These are phyloP conservation scores for Coregonus ussuriensis DNA, from an alignment of 2,797 vertebrate species.

Conservation along the genomic window DNA sequence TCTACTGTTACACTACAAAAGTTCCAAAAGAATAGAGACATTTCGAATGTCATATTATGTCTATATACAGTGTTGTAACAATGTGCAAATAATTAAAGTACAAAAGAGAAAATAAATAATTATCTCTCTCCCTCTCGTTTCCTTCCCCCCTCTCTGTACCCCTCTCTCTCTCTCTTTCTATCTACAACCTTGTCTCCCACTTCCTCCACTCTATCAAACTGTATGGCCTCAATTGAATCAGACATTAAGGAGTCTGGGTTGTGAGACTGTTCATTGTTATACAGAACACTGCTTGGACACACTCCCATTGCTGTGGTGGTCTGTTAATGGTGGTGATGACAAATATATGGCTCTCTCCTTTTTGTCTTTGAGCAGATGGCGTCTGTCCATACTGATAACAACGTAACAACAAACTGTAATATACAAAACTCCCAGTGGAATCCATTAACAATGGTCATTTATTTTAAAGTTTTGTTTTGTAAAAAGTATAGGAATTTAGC, in stretches of 20 bases:
- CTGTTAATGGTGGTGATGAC: conserved; percentile 52
- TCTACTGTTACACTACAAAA: too few species aligned
- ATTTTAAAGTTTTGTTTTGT: neutral
- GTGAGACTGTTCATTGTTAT: conserved; percentile 55
- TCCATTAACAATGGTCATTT: conserved; percentile 22
- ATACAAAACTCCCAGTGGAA: conserved; percentile 19
- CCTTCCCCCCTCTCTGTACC: neutral
- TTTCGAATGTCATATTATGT: too few species aligned
- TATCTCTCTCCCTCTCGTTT: neutral
- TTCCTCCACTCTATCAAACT: neutral
- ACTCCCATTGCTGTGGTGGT: conserved; percentile 13
- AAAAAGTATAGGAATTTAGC: neutral
- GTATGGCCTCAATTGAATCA: neutral
- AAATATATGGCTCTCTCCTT: conserved; percentile 44
- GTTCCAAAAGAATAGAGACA: too few species aligned
- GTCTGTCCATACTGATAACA: conserved; percentile 37
- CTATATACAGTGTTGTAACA: too few species aligned
- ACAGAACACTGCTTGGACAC: conserved; percentile 20
- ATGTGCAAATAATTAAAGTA: too few species aligned
- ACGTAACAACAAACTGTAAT: conserved; percentile 14
- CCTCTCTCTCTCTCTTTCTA: conserved; percentile 2
- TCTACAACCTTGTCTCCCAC: neutral
- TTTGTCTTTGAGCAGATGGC: conserved; percentile 16
- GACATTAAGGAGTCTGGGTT: conserved; percentile 19
- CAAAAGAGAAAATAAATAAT: too few species aligned